Evolutionary conservation across 1,140 invertebrate genomes (phyloP), one percentile per base, ranked within the genome.

Genomic region (Piezodorus guildinii): DNA sequence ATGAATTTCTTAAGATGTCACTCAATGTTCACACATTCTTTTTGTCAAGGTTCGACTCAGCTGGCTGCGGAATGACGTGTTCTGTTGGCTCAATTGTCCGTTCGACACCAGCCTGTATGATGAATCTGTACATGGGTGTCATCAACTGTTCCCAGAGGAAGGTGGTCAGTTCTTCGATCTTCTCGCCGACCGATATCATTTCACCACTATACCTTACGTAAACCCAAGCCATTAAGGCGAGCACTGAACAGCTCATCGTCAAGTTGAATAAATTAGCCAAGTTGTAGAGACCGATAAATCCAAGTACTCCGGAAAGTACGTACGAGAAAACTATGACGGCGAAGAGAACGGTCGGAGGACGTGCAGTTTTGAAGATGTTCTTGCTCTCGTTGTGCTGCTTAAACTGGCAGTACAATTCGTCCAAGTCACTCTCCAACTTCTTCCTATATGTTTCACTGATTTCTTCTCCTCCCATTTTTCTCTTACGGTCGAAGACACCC

Each of bases 381-480:
- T 98, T 98, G 71, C 88, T 88, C 74, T 97, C 93, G 77, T 98
- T 98, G 78, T 95, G 90, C 46, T 86, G 83, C 70, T 84, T 84
- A 73, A 91, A 97, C 72, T 90, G 90, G 19, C 77, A 72, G 74
- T 85, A 96, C 62, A 86, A 77, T 44, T 94, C 88, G 64, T 93
- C 87, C 51, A 96, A 79, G 76, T 95, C 90, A 81, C 87, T 78
- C 66, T 85, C 79, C 23, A 94, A 79, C 74, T 88, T 86, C 60
- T 86, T 83, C 70, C 82, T 82, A 73, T 93, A 96, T 45, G 77
- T 80, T 72, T 84, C 79, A 69, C 90, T 93, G 75, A 96, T 95
- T 75, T 94, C 91, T 51, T 91, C 86, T 16, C 94, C 93, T 10
- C 94, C 94, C 93, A 97, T 96, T 83, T 97, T 98, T 62, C 87